These are phyloP conservation scores for Oopsacas minuta DNA, from an alignment of 37 sponge, comb jelly and placozoan species.

Conservation along the genomic window DNA sequence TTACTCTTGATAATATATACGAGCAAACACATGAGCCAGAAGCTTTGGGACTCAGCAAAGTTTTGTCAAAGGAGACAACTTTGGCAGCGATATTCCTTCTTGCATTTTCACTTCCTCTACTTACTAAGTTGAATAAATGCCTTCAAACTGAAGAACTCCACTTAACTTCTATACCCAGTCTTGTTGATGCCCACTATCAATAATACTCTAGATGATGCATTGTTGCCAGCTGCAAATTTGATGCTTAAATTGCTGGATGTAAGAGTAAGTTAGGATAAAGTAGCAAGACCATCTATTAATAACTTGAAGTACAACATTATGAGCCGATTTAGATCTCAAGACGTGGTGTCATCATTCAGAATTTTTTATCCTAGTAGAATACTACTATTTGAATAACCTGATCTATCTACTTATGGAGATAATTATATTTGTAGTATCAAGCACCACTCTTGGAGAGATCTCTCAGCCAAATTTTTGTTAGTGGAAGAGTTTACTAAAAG, in stretches of 20 bases:
- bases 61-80: slow-evolving; percentile 34
- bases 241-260: slow-evolving; percentile 38
- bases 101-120: slow-evolving; percentile 35
- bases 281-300: slow-evolving; percentile 34
- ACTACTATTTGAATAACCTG: slow-evolving; percentile 14
- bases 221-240: slow-evolving; percentile 46
- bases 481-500: background rate
- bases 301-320: slow-evolving; percentile 44
- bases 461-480: background rate
- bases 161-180: slow-evolving; percentile 39
- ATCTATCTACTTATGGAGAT: slow-evolving; percentile 10
- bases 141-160: slow-evolving; percentile 46
- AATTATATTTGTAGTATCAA: background rate
- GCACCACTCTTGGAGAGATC: background rate
- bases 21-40: slow-evolving; percentile 45
- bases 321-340: slow-evolving; percentile 31
- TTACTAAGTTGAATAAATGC: slow-evolving; percentile 41
- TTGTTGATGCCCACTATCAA: slow-evolving; percentile 48
- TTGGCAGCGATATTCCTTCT: slow-evolving; percentile 37
- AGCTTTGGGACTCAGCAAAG: slow-evolving; percentile 40
- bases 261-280: slow-evolving; percentile 24
- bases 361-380: slow-evolving; percentile 49
- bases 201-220: slow-evolving; percentile 48
- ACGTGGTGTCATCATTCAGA: slow-evolving; percentile 44
- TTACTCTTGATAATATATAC: slow-evolving; percentile 22